phyloP scores from a whole-genome alignment of 2,888 invertebrate genomes.

The Mechanitis messenoides region DNA sequence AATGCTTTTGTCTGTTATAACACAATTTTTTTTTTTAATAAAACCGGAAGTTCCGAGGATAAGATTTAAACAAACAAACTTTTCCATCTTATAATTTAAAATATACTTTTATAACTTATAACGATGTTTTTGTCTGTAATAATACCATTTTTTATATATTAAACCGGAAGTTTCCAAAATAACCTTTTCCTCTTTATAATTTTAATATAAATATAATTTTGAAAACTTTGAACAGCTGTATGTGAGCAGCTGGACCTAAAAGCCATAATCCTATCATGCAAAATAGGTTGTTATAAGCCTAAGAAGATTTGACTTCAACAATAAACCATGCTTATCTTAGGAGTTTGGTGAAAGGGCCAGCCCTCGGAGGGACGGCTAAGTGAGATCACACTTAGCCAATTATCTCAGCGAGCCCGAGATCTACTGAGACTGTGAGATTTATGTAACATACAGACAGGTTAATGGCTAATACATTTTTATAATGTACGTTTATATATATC shows the following conservation, averaged over 20 bases:
- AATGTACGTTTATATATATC: not conserved
- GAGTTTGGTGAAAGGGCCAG: conserved; percentile 37
- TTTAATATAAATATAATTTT: too few species aligned
- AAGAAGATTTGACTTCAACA: conserved; percentile 35
- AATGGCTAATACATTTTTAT: conserved; percentile 1
- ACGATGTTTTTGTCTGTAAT: too few species aligned
- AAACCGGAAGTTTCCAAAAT: too few species aligned
- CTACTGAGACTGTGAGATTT: conserved; percentile 21
- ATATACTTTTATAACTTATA: too few species aligned
- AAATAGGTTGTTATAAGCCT: conserved; percentile 33
- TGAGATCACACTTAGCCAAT: conserved; percentile 41
- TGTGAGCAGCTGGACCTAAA: not conserved
- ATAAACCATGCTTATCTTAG: conserved; percentile 40
- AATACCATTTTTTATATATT: too few species aligned
- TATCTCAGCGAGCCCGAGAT: conserved; percentile 32
- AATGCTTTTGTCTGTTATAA: too few species aligned
- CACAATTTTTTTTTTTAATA: too few species aligned
- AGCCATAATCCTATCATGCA: conserved; percentile 25
- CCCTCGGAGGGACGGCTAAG: conserved; percentile 34
- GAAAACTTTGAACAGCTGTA: not conserved
- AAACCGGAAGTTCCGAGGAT: too few species aligned
- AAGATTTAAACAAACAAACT: too few species aligned
- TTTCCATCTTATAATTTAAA: too few species aligned
- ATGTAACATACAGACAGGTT: conserved; percentile 11
- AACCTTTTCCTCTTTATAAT: too few species aligned